Base-by-base conservation (phyloP, 1,140 invertebrate genomes). In the Panagrolaimus sp. region DNA sequence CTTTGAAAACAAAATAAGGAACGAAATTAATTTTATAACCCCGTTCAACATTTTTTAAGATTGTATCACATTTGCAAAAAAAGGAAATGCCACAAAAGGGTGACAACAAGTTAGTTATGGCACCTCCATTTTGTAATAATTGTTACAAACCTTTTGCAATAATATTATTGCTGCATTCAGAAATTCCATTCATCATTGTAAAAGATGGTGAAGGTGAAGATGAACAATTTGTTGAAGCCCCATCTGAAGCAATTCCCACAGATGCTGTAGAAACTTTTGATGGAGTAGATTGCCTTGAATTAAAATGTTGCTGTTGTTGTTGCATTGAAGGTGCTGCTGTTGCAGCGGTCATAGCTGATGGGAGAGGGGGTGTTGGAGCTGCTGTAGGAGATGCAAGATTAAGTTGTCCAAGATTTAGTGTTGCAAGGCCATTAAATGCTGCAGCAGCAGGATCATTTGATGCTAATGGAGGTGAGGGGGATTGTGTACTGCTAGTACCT, bases 201-300 rank as follows among this genome's bases (percentile, higher is more conserved):
- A 57, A 57, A 27, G 20, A 25, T 27, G 51, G 51, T 57, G 51
- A 57, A 20, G 51, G 51, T 27, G 51, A 57, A 4, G 51, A 57
- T 11, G 51, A 57, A n/a, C n/a, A n/a, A n/a, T 9, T 25, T 25
- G 20, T 57, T 57, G 51, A 25, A 5, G 51, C 20, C 11, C 20
- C 51, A 1, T 16, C 51, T 13, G 51, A 57, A 16, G 51, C 51
- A 57, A 57, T 57, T 20, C 51, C 51, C 9, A 57, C 51, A 27
- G 51, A 57, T 13, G 51, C 51, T 13, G 51, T 57, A 1, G 51
- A 57, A 20, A 57, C 51, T 27, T 57, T 57, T 57, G 51, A 57
- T 1, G 51, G 51, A 11, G 51, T 57, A 20, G 51, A 57, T 57
- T 57, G 51, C 9, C 51, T 20, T 25, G 20, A 25, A 38, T 7